Evolutionary conservation across 2,888 invertebrate genomes (phyloP).

Genomic region (Tanytarsus gracilentus): DNA sequence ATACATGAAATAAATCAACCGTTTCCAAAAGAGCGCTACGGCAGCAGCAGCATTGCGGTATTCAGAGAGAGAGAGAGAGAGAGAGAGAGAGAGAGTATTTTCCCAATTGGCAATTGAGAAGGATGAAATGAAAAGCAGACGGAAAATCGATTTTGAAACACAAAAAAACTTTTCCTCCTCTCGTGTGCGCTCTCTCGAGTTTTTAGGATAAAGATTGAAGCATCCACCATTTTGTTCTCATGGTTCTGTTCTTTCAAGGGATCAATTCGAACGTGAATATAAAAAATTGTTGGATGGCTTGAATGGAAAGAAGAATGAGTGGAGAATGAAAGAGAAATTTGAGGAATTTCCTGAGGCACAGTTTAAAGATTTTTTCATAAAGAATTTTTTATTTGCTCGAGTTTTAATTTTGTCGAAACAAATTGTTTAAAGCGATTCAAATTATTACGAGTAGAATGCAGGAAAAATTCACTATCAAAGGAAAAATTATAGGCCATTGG

Average conservation of each 20-base stretch:
- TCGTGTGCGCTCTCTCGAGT: neutral
- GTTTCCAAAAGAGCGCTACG: neutral
- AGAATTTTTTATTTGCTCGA: neutral
- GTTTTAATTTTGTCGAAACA: neutral
- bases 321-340: neutral
- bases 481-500: constrained; percentile 17
- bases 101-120: constrained; percentile 1
- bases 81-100: neutral
- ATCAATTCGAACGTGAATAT: too few species aligned
- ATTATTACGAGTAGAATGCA: neutral
- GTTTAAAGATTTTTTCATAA: neutral
- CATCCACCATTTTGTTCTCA: constrained; percentile 13
- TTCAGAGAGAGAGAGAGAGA: neutral
- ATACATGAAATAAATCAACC: constrained; percentile 2
- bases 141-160: neutral
- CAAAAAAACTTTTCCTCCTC: constrained; percentile 2
- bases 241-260: too few species aligned
- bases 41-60: neutral
- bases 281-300: too few species aligned
- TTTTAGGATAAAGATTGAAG: neutral
- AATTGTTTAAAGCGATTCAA: neutral
- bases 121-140: neutral
- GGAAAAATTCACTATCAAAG: neutral
- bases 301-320: too few species aligned
- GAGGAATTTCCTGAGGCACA: neutral